Conservation (phyloP, 2,113 vertebrate species). For the Anseranas semipalmata region DNA sequence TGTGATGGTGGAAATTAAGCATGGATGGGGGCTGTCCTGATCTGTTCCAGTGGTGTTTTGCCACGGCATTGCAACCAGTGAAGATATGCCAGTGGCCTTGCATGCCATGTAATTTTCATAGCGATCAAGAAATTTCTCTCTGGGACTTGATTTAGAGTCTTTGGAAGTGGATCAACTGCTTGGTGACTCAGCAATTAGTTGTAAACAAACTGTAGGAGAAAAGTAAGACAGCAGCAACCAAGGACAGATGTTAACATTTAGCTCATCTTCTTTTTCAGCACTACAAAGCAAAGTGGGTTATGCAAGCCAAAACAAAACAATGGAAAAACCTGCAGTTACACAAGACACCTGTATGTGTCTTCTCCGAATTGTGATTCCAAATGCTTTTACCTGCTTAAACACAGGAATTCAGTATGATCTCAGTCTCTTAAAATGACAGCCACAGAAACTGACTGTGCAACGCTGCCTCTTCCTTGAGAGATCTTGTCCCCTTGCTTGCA, state of each 20-base stretch:
- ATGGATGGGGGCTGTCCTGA: background rate
- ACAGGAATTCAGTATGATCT: background rate
- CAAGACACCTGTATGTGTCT: background rate
- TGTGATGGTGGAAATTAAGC: background rate
- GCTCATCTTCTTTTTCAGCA: background rate
- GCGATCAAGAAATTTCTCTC: background rate
- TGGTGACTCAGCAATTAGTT: conserved; percentile 68
- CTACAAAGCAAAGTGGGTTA: background rate
- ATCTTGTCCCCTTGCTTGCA: background rate
- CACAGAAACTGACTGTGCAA: background rate
- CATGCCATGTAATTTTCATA: background rate
- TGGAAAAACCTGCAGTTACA: background rate
- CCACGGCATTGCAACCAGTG: background rate
- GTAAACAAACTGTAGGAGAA: conserved; percentile 53
- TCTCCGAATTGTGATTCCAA: background rate
- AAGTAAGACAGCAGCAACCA: background rate
- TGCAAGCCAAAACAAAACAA: background rate
- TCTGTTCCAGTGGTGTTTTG: background rate
- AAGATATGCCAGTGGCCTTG: background rate
- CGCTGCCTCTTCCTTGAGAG: background rate
- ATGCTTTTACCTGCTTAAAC: background rate
- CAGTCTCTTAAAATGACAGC: background rate
- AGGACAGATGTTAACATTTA: conserved; percentile 30
- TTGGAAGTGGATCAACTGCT: conserved; percentile 34
- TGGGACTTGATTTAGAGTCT: background rate